Evolutionary conservation across 1,140 invertebrate genomes (phyloP), one percentile per base, ranked within the genome.

Genomic region (Orchestia grillus): DNA sequence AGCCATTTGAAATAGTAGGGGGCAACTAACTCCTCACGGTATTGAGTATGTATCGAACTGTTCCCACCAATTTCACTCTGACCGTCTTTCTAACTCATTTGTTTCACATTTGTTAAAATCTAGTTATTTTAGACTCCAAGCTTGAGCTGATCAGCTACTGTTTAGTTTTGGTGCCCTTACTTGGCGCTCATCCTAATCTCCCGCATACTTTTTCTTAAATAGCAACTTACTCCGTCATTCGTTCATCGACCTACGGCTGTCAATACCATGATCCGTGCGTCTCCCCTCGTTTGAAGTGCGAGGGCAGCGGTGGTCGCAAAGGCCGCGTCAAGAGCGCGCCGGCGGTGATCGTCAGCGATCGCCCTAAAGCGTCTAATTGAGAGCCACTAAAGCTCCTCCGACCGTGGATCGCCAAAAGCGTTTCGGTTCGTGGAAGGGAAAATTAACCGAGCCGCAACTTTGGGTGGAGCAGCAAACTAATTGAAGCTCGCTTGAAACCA

Each of bases 331-430:
- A 43, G 88, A 91, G 88, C 44, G 88, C 44, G 88, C 88, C 88
- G 44, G 88, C 41, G 88, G 41, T 91, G 88, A 91, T 91, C 88
- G 88, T 15, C 88, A 36, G 88, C 88, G 44, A 44, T 91, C 88
- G 88, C 88, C 44, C 88, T 91, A 91, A 91, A 91, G 88, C 88
- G 88, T 91, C 88, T 91, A 91, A 91, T 91, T 91, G 88, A 91
- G 88, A 91, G 88, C 88, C 88, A 91, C 44, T 91, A 28, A 91
- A 43, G 88, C 88, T 91, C 88, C 88, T 91, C 41, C 88, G 44
- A 77, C 62, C 36, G 62, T 36, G 62, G 62, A 77, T 77, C 11
- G 62, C 62, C 62, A 77, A 77, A 77, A 77, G 62, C 62, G 62
- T 36, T 77, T 77, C 62, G 62, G 62, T 28, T 77, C 62, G 11